A percentile compares a stretch with the other conserved stretches of the same genome.
Conservation (phyloP, 30 jellyfish, hydroid and myxozoan genomes). For the Cassiopea andromeda region DNA sequence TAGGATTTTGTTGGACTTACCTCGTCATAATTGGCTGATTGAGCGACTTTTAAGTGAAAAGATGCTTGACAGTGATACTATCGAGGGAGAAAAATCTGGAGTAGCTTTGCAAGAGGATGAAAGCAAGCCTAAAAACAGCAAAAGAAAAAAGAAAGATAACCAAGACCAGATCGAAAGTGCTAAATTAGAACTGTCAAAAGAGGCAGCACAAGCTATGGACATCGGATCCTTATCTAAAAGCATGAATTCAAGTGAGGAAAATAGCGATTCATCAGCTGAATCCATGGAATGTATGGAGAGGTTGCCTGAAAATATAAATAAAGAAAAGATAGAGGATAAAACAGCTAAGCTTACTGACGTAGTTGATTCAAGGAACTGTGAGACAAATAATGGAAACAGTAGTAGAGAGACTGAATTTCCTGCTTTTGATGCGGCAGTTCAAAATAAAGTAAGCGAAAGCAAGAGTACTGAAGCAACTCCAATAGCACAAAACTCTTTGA, state of each 20-base stretch:
- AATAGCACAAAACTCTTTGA: not conserved
- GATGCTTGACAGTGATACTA: conserved; percentile 39
- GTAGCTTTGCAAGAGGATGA: not conserved
- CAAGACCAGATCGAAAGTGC: not conserved
- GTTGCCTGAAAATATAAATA: not conserved
- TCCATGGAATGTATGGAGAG: not conserved
- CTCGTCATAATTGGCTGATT: conserved; percentile 87
- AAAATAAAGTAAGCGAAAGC: not conserved
- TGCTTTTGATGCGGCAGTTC: not conserved
- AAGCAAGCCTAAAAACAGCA: not conserved
- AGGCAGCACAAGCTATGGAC: not conserved
- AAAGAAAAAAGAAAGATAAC: not conserved
- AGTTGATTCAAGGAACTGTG: not conserved
- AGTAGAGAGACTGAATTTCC: not conserved
- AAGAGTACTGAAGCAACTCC: not conserved
- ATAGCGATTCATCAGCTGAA: not conserved
- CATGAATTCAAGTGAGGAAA: not conserved
- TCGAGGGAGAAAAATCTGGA: conserved; percentile 1
- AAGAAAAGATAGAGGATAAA: not conserved
- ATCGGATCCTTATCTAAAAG: not conserved
- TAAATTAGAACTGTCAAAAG: not conserved
- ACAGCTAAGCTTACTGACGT: not conserved
- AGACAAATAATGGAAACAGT: not conserved
- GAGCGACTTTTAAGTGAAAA: conserved; percentile 70
- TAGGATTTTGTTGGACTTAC: conserved; percentile 80